Evolutionary conservation across 2,888 invertebrate species (phyloP), one percentile per base, ranked within the genome.

Genomic region (Dyspetes luteomarginatus): DNA sequence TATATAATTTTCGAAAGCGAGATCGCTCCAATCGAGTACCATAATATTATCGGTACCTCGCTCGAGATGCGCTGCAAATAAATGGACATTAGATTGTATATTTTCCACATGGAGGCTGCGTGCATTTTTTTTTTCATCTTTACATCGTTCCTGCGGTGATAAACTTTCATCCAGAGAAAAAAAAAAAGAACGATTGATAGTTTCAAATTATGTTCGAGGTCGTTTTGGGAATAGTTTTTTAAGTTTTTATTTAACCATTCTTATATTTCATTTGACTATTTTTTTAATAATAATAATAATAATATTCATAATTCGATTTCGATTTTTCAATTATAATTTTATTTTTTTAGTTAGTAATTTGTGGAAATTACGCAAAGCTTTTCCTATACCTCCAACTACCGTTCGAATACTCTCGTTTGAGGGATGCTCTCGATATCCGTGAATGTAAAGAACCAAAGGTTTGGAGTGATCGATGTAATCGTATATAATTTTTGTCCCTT

Each of bases 11-110:
- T 67, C 78, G 4, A 36, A 81, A 7, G 89, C 83, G 7, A 87
- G 56, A 9, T 82, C 60, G 67, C 89, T 88, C 90, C 90, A 90
- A 73, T 90, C 89, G 12, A 89, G 62, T 7, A 85, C 7, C 1
- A 88, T 68, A 0, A 89, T 81, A 50, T 90, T 89, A 3, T 87
- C 88, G 28, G 74, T 75, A 3, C 83, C 85, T 64, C 83, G 81
- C 2, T 86, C 43, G 12, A 89, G 83, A 81, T 89, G 85, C 0
- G 85, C 90, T 90, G 71, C 30, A 30, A 4, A 4, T 30, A 7
- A 4, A 30, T 7, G 7, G 7, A 30, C 3, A 30, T 30, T 30
- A 7, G 30, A 3, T 30, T 7, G 7, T 30, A 4, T 30, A 3
- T 3, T 30, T 30, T 30, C 7, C 7, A 30, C 7, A 7, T 4